Conservation (phyloP, 2,888 invertebrate species). For the Platycheirus albimanus region DNA sequence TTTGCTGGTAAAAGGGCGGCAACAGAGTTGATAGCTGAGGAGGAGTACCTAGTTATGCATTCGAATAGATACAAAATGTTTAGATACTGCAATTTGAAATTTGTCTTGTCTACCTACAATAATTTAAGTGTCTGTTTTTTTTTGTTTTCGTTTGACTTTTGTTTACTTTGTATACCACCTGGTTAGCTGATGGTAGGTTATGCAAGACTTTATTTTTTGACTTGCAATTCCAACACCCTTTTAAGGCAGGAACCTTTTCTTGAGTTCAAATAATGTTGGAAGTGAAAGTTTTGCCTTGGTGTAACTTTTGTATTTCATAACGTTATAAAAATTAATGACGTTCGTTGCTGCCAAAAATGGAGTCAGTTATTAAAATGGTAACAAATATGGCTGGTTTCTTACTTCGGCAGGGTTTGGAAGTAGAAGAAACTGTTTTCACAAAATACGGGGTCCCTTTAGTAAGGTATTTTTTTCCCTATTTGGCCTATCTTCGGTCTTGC, state of each 20-base stretch:
- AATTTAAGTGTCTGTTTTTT: not conserved
- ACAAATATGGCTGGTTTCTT: too few relatives aligned
- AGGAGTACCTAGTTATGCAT: conserved; percentile 27
- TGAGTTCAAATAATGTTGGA: not conserved
- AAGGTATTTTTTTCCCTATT: too few relatives aligned
- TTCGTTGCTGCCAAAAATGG: not conserved
- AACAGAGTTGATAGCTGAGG: conserved; percentile 8
- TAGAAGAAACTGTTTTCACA: too few relatives aligned
- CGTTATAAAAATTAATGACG: not conserved
- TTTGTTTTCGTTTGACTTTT: too few relatives aligned
- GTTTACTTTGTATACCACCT: too few relatives aligned
- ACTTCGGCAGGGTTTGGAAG: too few relatives aligned
- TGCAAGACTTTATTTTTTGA: conserved; percentile 25
- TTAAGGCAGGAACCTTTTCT: conserved; percentile 14
- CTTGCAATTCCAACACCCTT: conserved; percentile 23
- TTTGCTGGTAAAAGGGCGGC: conserved; percentile 37
- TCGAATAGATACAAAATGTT: not conserved
- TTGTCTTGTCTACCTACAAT: conserved; percentile 2
- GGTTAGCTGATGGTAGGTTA: conserved; percentile 25
- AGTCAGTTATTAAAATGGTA: too few relatives aligned
- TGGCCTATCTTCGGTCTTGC: too few relatives aligned
- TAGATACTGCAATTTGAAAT: not conserved
- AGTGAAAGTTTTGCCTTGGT: conserved; percentile 36
- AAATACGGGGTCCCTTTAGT: too few relatives aligned
- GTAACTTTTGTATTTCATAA: not conserved